Evolutionary conservation across 2,888 invertebrate genomes (phyloP).

Genomic region (Idaea biselata): DNA sequence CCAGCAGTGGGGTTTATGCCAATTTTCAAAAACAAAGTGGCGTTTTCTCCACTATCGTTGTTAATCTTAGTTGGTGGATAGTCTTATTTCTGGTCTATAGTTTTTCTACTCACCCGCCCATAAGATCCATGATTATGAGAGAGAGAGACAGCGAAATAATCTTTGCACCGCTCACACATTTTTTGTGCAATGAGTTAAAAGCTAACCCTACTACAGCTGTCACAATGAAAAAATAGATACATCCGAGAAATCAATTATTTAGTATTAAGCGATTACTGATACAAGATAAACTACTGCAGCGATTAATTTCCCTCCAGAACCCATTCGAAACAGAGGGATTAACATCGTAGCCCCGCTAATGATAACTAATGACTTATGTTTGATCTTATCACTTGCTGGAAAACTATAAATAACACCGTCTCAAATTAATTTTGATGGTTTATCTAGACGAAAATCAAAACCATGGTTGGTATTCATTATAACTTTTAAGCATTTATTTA

Average conservation of each 20-base stretch:
- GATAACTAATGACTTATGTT: constrained; percentile 4
- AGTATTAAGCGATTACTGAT: not conserved
- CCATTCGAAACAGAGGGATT: constrained; percentile 1
- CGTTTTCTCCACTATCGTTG: too few species aligned
- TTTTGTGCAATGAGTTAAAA: too few species aligned
- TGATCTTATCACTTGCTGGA: constrained; percentile 3
- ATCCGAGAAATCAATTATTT: not conserved
- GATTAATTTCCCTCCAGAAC: not conserved
- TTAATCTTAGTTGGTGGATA: too few species aligned
- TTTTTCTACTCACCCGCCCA: too few species aligned
- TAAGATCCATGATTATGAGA: too few species aligned
- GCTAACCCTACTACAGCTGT: not conserved
- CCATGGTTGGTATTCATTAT: not conserved
- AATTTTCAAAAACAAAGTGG: too few species aligned
- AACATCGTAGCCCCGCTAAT: not conserved
- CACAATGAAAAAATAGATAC: not conserved
- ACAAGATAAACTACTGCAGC: not conserved
- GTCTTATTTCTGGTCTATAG: too few species aligned
- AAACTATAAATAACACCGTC: not conserved
- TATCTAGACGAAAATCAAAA: not conserved
- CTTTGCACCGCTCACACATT: too few species aligned
- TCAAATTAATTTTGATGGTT: not conserved
- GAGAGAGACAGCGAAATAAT: too few species aligned
- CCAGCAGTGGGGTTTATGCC: too few species aligned
- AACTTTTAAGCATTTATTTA: too few species aligned